These are phyloP conservation scores for Acanthosoma haemorrhoidale DNA, from an alignment of 2,888 invertebrate species.

Conservation along the genomic window DNA sequence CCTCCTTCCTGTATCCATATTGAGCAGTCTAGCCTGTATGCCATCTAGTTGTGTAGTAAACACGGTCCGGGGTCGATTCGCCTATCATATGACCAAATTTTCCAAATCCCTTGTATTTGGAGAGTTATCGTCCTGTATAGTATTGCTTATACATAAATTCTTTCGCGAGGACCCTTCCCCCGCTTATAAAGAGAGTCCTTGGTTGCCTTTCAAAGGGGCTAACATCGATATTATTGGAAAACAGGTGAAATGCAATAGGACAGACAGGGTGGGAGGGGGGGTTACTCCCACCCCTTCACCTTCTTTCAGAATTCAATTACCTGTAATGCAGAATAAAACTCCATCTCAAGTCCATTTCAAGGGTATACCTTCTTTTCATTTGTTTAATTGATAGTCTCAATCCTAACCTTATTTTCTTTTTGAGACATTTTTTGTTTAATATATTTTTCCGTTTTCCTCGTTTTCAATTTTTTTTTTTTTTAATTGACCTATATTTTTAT, in stretches of 20 bases:
- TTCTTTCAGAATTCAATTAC: slow-evolving; percentile 8
- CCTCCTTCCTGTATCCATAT: too few species aligned
- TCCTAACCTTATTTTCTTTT: neutral
- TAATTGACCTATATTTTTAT: neutral
- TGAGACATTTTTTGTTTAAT: too few species aligned
- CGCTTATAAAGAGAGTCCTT: neutral
- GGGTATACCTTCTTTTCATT: neutral
- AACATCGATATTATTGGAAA: neutral
- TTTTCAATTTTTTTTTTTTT: too few species aligned
- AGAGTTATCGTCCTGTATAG: neutral
- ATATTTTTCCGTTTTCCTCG: neutral
- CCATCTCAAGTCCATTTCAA: neutral
- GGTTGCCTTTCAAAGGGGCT: neutral
- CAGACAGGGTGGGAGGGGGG: too few species aligned
- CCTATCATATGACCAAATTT: too few species aligned
- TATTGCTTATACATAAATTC: neutral
- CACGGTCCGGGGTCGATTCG: too few species aligned
- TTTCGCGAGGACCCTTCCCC: neutral
- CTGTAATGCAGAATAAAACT: neutral
- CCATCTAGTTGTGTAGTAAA: too few species aligned
- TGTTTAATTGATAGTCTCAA: slow-evolving; percentile 1
- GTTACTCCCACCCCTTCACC: neutral
- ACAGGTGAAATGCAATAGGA: neutral
- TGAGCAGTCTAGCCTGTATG: too few species aligned
- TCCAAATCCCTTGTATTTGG: too few species aligned